Base-by-base conservation (phyloP, 92 coral and sea anemone genomes). In the Porites rus region DNA sequence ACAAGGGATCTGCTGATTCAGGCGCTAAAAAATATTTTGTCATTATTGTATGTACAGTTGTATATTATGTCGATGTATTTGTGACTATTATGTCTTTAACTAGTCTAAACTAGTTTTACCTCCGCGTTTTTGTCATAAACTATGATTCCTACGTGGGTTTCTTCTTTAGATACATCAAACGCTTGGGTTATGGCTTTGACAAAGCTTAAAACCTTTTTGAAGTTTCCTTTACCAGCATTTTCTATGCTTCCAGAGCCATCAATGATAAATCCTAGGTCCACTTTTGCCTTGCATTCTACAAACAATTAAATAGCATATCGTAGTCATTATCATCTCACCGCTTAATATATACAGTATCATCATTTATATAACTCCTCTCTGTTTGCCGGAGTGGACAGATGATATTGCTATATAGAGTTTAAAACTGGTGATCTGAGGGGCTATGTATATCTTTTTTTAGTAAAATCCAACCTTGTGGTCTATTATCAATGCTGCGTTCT, bases 191-290 rank as follows among this genome's bases (percentile, higher is more conserved):
- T 12, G 2, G 82, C 52, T 31, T 84, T 88, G 72, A 92, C 88
- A 78, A 95, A 94, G 53, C 78, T 18, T 61, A 91, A 54, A 25
- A 89, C 86, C 28, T 85, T 88, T 69, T 88, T 74, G 85, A 91
- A 95, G 81, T 93, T 95, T 6, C 94, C 94, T 87, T 28, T 63
- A 18, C 94, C 94, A 9, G 22, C 53, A 0, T 1, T 1, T 74
- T 93, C 95, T 51, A 95, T 85, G 81, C 98, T 95, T 19, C 98
- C 97, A 17, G 98, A 95, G 10, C 91, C 95, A 78, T 95, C 98
- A 53, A 95, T 46, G 71, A 95, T 67, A 85, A 95, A 88, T 70
- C 81, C 95, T 16, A 95, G 75, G n/a, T 95, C 97, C 7, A 86
- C 92, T 56, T 85, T 89, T 1, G 97, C 97, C 75, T 87, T 93